Base-by-base conservation (phyloP, 2,888 invertebrate species). In the Scrobipalpa costella region DNA sequence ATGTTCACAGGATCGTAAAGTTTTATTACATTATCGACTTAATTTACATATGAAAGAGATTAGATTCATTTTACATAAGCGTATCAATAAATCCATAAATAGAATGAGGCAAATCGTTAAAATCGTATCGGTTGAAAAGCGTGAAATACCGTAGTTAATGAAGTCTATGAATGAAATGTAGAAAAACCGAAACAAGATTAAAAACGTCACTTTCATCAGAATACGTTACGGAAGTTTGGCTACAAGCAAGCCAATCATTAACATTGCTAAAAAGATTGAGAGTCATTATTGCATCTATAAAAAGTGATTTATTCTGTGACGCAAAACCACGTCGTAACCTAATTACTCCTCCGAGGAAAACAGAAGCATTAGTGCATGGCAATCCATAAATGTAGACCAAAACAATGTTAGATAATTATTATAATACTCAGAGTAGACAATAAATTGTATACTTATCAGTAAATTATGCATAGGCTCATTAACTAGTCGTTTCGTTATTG, bases 401-500 rank as follows among this genome's bases (percentile, higher is more conserved):
- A 57, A 57, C 33, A 57, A 15, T 57, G 34, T 57, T 11, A 34
- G 34, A 57, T 34, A 9, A 34, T 57, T 33, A 57, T 49, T 49
- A 57, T 36, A 17, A 57, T 57, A 36, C 21, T n/a, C 33, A 27
- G 55, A 19, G 17, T 50, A 19, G 21, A 33, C 33, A 55, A 55
- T 38, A 58, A 44, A 36, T 57, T 57, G 19, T 36, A 57, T 21
- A 50, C 19, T 44, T 44, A 44, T 6, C 11, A 11, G 15, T 15
- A 40, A 57, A 19, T 50, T 64, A 57, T 47, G 52, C 17, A 61
- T 33, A 61, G 17, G 17, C 49, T 38, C 47, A 65, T 64, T 59
- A 63, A 52, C 36, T 61, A 44, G 21, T 63, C 9, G 21, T 63
- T 63, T 63, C 9, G 21, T 63, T 63, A 65, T 44, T 55, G 27